phyloP scores from a whole-genome alignment of 1,140 invertebrate species.

The Bactericera cockerelli region DNA sequence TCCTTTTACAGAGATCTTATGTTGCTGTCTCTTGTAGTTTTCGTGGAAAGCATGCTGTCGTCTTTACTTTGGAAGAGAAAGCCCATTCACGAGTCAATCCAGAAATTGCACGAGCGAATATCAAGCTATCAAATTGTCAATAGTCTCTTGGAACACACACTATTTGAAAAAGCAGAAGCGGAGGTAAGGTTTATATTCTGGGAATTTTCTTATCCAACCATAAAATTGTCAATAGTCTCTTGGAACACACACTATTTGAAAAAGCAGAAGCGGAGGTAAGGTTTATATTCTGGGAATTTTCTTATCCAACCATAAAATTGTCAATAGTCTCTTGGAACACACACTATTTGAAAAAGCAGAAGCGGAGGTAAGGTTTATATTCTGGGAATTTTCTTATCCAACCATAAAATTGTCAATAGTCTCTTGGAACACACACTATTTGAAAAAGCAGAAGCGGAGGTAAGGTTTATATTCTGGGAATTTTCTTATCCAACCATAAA shows the following conservation, averaged over 20 bases:
- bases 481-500: too few relatives aligned
- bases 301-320: not conserved
- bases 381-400: too few relatives aligned
- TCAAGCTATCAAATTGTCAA: not conserved
- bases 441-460: not conserved
- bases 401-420: not conserved
- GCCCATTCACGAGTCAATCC: not conserved
- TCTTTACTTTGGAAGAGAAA: not conserved
- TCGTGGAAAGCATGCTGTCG: not conserved
- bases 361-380: too few relatives aligned
- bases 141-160: not conserved
- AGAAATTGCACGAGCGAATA: not conserved
- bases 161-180: not conserved
- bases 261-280: not conserved
- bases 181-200: too few relatives aligned
- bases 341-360: not conserved
- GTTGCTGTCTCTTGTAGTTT: not conserved
- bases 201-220: too few relatives aligned
- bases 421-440: not conserved
- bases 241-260: not conserved
- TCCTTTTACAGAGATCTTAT: conserved; percentile 1
- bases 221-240: not conserved
- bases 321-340: not conserved
- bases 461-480: too few relatives aligned
- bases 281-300: too few relatives aligned